phyloP scores from a whole-genome alignment of 2,888 invertebrate species.

The Prionchulus punctatus region DNA sequence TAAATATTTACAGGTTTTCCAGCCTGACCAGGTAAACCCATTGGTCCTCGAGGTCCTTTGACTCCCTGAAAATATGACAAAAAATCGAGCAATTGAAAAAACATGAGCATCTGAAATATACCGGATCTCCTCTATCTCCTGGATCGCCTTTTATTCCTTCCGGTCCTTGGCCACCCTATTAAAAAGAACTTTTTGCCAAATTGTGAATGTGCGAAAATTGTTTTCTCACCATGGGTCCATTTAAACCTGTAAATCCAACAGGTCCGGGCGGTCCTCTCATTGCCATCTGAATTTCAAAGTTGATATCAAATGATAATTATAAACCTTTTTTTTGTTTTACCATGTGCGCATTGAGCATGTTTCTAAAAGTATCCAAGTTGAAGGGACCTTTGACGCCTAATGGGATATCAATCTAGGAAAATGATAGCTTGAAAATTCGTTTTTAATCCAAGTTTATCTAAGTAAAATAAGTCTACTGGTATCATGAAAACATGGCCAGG shows the following conservation, averaged over 20 bases:
- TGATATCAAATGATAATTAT: too few relatives aligned
- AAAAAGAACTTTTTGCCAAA: background rate
- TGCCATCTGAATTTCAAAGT: slow-evolving; percentile 56
- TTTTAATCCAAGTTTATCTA: too few relatives aligned
- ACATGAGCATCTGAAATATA: too few relatives aligned
- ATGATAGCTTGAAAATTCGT: too few relatives aligned
- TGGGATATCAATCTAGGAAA: slow-evolving; percentile 1
- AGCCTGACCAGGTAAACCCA: background rate
- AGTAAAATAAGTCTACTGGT: slow-evolving; percentile 54
- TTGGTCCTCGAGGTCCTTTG: background rate
- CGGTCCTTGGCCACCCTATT: background rate
- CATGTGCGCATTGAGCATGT: slow-evolving; percentile 74
- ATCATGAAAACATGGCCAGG: slow-evolving; percentile 78
- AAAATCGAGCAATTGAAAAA: too few relatives aligned
- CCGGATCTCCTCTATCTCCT: too few relatives aligned
- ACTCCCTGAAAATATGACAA: too few relatives aligned
- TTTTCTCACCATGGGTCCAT: slow-evolving; percentile 45
- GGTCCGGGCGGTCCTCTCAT: slow-evolving; percentile 69
- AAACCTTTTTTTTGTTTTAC: slow-evolving; percentile 39
- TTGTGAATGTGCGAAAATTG: background rate
- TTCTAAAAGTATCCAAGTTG: slow-evolving; percentile 58
- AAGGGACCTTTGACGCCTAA: slow-evolving; percentile 63
- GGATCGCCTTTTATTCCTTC: background rate
- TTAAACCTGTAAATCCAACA: slow-evolving; percentile 60
- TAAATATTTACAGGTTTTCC: background rate